Evolutionary conservation across 2,797 vertebrate genomes (phyloP).

Genomic region (Trematomus bernacchii): DNA sequence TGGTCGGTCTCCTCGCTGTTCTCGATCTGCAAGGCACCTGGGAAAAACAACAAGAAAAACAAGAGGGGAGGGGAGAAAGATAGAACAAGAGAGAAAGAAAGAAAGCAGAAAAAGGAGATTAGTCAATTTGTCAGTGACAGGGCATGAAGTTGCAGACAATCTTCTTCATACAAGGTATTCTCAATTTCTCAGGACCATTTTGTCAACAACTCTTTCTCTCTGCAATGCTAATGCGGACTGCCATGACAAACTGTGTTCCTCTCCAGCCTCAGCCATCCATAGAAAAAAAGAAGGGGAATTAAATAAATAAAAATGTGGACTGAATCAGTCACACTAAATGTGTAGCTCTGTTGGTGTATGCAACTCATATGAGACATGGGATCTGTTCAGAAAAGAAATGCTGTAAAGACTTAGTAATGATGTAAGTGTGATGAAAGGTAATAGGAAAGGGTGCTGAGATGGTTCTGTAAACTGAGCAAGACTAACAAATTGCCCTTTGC

Average conservation of each 20-base stretch:
- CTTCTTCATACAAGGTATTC: constrained; percentile 56
- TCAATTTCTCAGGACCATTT: constrained; percentile 58
- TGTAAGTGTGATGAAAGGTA: constrained; percentile 40
- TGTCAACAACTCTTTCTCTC: constrained; percentile 35
- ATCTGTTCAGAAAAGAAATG: constrained; percentile 9
- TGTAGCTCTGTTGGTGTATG: constrained; percentile 21
- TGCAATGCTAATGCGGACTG: constrained; percentile 42
- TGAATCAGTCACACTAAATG: constrained; percentile 61
- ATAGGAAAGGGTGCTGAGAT: constrained; percentile 13
- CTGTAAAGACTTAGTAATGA: constrained; percentile 18
- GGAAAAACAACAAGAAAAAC: constrained; percentile 67
- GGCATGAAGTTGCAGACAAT: constrained; percentile 65
- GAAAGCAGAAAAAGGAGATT: constrained; percentile 63
- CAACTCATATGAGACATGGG: constrained; percentile 28
- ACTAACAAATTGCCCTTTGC: constrained; percentile 29
- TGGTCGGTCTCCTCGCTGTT: constrained; percentile 99
- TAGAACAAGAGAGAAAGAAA: constrained; percentile 39
- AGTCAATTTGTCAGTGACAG: constrained; percentile 79
- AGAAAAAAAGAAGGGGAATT: constrained; percentile 44
- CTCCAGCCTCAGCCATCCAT: constrained; percentile 34
- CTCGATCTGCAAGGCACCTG: constrained; percentile 99
- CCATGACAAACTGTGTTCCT: constrained; percentile 41
- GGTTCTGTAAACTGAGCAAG: constrained; percentile 17
- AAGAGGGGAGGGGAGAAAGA: constrained; percentile 41
- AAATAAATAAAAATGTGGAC: constrained; percentile 52